Conservation (phyloP, 2,113 vertebrate species). For the Callionymus lyra region DNA sequence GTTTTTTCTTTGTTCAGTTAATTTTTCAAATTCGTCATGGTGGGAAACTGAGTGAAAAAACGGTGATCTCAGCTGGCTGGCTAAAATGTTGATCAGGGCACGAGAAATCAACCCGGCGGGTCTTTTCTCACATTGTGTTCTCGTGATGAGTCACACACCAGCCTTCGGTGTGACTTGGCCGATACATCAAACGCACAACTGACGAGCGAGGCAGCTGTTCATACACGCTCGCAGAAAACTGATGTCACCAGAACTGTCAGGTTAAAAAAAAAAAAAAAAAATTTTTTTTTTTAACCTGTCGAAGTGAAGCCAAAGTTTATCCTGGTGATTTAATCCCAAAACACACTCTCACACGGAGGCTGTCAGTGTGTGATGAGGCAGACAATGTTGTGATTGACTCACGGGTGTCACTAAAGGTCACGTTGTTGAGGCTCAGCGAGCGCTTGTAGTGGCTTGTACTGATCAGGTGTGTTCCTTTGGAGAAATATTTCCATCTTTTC, state of each 20-base stretch:
- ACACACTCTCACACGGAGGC: constrained; percentile 1
- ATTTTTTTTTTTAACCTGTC: not conserved
- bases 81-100: no score
- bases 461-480: no score
- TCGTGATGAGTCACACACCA: not conserved
- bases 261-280: no score
- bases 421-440: no score
- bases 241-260: constrained; percentile 26
- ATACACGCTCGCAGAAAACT: constrained; percentile 21
- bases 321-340: not conserved
- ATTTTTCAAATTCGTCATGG: no score
- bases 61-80: no score
- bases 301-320: constrained; percentile 16
- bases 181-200: not conserved
- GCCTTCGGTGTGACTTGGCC: constrained; percentile 4
- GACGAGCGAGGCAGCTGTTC: constrained; percentile 18
- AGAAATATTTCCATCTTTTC: no score
- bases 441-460: no score
- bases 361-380: constrained; percentile 33
- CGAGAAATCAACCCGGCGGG: no score
- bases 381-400: constrained; percentile 21
- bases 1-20: no score
- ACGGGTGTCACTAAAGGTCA: constrained; percentile 26
- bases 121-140: no score
- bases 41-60: no score